A percentile compares a stretch with the other conserved stretches of the same genome.
These are phyloP conservation scores for Nematostella vectensis DNA, from an alignment of 92 coral and sea anemone genomes.

Conservation along the genomic window DNA sequence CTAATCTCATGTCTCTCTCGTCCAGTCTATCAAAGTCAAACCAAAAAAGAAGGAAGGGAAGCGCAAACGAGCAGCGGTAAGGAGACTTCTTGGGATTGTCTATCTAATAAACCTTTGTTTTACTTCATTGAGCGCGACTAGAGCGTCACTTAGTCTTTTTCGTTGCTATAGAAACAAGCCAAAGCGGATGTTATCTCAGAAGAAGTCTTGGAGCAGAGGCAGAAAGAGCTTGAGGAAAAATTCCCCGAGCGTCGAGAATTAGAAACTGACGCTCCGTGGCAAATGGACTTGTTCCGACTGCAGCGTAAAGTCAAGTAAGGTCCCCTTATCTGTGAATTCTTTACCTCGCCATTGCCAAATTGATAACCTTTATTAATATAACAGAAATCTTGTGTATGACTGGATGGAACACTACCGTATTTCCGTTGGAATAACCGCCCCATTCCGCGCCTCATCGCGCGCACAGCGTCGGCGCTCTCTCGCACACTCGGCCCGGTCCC, in stretches of 20 bases:
- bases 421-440: slow-evolving; percentile 76
- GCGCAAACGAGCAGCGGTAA: slow-evolving; percentile 43
- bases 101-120: no score
- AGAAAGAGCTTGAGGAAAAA: slow-evolving; percentile 79
- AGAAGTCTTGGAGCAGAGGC: slow-evolving; percentile 63
- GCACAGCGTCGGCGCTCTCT: slow-evolving; percentile 61
- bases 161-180: slow-evolving; percentile 25
- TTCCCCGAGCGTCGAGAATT: slow-evolving; percentile 93
- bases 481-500: slow-evolving; percentile 77
- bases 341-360: no score
- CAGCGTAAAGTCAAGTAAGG: slow-evolving; percentile 94
- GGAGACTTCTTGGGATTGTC: neutral
- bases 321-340: neutral
- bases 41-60: slow-evolving; percentile 56
- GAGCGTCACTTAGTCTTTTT: no score
- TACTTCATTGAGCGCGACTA: no score
- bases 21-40: slow-evolving; percentile 61
- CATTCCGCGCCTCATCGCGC: slow-evolving; percentile 57
- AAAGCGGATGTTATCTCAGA: slow-evolving; percentile 39
- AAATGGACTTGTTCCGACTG: slow-evolving; percentile 67
- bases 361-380: no score
- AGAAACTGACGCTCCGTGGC: slow-evolving; percentile 90
- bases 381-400: slow-evolving; percentile 73
- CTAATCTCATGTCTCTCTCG: neutral
- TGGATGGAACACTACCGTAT: slow-evolving; percentile 98